A percentile compares a stretch with the other conserved stretches of the same genome.
phyloP scores from a whole-genome alignment of 2,113 vertebrate species.

The Tenrec ecaudatus region DNA sequence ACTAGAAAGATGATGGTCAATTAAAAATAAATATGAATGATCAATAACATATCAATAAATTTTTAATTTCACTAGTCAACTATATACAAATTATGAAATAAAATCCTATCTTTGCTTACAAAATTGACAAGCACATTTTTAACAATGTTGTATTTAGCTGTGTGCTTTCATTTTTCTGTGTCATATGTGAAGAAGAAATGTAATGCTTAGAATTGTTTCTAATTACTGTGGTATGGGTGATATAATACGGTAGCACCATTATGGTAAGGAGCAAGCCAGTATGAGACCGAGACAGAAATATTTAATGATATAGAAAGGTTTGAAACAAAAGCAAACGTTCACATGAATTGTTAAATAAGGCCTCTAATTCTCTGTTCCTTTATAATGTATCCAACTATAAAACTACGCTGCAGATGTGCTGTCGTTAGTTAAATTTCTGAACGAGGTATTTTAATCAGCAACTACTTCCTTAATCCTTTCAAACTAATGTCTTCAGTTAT shows the following conservation, averaged over 20 bases:
- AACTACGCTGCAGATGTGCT: slow-evolving; percentile 41
- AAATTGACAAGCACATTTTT: no score
- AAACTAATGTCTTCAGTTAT: slow-evolving; percentile 50
- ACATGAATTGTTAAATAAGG: slow-evolving; percentile 47
- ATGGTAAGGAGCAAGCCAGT: neutral
- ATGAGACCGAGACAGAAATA: neutral
- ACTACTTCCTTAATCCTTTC: neutral
- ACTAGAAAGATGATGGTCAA: no score
- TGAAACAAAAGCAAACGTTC: slow-evolving; percentile 57
- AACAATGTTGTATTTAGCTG: neutral
- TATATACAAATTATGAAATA: no score
- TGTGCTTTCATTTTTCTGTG: neutral
- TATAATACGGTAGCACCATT: neutral
- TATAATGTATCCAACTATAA: slow-evolving; percentile 57
- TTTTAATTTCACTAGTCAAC: no score
- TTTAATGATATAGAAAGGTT: neutral
- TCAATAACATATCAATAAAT: no score
- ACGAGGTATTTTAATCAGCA: slow-evolving; percentile 44
- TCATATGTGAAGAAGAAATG: neutral
- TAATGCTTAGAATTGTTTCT: neutral
- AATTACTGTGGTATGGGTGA: neutral
- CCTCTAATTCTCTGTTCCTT: slow-evolving; percentile 54
- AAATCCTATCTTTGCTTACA: no score
- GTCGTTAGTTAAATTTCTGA: slow-evolving; percentile 46
- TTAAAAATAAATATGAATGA: no score